Conservation (phyloP, 2,888 invertebrate species). For the Acheta domesticus region DNA sequence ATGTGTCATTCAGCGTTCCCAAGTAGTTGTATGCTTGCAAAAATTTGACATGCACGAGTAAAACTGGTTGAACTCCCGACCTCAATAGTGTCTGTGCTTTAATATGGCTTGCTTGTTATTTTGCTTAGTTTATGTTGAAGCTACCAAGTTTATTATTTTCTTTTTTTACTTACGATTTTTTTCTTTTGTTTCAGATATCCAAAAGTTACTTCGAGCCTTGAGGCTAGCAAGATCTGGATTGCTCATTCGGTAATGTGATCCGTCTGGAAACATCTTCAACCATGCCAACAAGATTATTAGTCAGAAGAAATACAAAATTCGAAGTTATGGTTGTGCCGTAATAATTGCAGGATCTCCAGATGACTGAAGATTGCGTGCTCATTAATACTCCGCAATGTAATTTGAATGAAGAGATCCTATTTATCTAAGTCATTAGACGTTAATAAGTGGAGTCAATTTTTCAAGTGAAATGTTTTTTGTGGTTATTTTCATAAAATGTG, state of each 20-base stretch:
- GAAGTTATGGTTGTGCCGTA: not conserved
- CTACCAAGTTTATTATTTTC: too few species aligned
- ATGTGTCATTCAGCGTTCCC: too few species aligned
- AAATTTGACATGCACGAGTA: too few species aligned
- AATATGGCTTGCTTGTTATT: too few species aligned
- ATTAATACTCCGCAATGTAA: not conserved
- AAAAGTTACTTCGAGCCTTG: not conserved
- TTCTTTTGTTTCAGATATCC: not conserved
- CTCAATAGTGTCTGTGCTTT: too few species aligned
- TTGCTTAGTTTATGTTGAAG: too few species aligned
- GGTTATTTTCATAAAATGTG: not conserved
- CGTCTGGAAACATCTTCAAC: not conserved
- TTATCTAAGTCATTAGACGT: not conserved
- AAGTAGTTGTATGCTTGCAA: too few species aligned
- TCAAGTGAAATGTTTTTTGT: too few species aligned
- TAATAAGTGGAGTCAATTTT: too few species aligned
- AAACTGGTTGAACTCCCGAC: too few species aligned
- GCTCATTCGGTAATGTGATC: not conserved
- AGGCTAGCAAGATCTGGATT: not conserved
- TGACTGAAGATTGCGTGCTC: not conserved
- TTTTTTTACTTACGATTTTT: too few species aligned
- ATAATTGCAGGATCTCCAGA: not conserved
- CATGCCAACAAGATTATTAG: not conserved
- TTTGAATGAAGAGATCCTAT: not conserved
- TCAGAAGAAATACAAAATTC: not conserved